phyloP scores from a whole-genome alignment of 2,113 vertebrate species.

The Mystacornis crossleyi region DNA sequence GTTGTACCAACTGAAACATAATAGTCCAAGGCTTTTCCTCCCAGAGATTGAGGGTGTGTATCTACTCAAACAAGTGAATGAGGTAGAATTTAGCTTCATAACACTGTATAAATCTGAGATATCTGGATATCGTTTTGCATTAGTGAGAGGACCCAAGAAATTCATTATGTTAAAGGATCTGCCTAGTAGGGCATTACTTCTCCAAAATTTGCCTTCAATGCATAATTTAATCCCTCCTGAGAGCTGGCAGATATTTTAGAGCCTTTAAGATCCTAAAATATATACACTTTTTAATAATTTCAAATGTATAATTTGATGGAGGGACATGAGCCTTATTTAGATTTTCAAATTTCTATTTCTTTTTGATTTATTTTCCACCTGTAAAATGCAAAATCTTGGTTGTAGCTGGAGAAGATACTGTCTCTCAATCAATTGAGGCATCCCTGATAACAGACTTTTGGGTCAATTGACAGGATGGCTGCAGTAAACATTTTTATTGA shows the following conservation, averaged over 20 bases:
- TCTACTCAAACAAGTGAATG: neutral
- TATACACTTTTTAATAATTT: neutral
- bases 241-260: neutral
- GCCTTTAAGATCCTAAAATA: neutral
- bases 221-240: neutral
- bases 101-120: neutral
- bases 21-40: slow-evolving; percentile 35
- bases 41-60: neutral
- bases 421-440: neutral
- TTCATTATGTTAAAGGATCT: neutral
- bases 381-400: neutral
- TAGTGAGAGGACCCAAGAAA: neutral
- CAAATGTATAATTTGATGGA: neutral
- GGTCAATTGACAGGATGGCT: neutral
- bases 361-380: neutral
- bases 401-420: neutral
- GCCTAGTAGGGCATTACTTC: neutral
- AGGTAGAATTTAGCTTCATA: neutral
- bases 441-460: neutral
- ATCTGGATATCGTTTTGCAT: neutral
- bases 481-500: neutral
- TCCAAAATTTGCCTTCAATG: neutral
- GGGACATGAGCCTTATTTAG: neutral
- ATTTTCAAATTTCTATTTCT: neutral
- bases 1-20: slow-evolving; percentile 43